A percentile compares a stretch with the other conserved stretches of the same genome.
Evolutionary conservation across 1,140 invertebrate genomes (phyloP).

Genomic region (Bradysia coprophila): DNA sequence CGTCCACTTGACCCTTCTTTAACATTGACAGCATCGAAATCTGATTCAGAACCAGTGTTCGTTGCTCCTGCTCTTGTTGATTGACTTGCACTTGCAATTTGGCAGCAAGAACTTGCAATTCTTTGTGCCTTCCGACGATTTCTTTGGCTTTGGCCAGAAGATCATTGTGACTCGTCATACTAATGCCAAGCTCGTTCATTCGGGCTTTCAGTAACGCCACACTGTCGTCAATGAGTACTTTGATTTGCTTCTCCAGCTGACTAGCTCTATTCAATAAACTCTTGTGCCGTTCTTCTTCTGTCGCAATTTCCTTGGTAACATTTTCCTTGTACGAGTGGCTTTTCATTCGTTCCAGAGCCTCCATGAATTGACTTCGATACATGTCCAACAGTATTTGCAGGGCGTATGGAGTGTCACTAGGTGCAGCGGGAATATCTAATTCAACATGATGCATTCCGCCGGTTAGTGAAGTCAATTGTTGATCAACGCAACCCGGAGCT

Average conservation of each 20-base stretch:
- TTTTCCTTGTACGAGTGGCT: constrained; percentile 48
- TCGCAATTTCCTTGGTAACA: constrained; percentile 58
- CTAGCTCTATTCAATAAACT: constrained; percentile 58
- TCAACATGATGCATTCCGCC: constrained; percentile 52
- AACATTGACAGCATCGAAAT: constrained; percentile 49
- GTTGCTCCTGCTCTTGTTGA: constrained; percentile 43
- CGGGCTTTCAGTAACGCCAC: constrained; percentile 75
- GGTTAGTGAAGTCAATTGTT: constrained; percentile 60
- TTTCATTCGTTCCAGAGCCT: constrained; percentile 65
- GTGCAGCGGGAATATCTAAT: constrained; percentile 56
- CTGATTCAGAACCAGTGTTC: constrained; percentile 39
- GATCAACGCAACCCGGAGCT: constrained; percentile 76
- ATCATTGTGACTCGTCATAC: constrained; percentile 64
- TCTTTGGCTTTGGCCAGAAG: constrained; percentile 78
- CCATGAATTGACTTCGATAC: constrained; percentile 66
- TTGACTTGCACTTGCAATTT: constrained; percentile 64
- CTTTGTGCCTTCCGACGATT: constrained; percentile 79
- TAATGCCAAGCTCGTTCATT: constrained; percentile 79
- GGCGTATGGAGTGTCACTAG: constrained; percentile 61
- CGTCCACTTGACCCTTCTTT: constrained; percentile 33
- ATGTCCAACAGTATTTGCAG: constrained; percentile 70
- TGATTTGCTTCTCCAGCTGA: constrained; percentile 81
- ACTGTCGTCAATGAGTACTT: constrained; percentile 75
- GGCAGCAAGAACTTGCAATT: constrained; percentile 68
- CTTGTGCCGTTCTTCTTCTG: constrained; percentile 68